Percentiles rank a stretch among this genome's conserved stretches.
phyloP scores from a whole-genome alignment of 2,113 vertebrate genomes.

The Lepisosteus oculatus region DNA sequence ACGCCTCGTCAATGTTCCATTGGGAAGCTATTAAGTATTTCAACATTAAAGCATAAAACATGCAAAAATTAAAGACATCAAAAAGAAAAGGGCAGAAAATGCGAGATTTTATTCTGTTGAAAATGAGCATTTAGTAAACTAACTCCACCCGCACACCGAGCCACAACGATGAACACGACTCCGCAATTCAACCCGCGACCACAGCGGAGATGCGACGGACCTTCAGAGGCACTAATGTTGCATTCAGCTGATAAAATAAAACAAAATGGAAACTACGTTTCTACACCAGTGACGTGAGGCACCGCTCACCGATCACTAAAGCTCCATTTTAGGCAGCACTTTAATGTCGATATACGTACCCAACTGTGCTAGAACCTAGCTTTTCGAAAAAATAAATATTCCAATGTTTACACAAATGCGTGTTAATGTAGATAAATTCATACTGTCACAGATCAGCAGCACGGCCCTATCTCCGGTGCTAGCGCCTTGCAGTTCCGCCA shows the following conservation, averaged over 20 bases:
- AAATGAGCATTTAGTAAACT: not conserved
- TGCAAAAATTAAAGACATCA: too few relatives aligned
- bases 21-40: too few relatives aligned
- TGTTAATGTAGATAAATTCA: too few relatives aligned
- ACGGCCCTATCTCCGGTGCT: too few relatives aligned
- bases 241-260: slow-evolving; percentile 16
- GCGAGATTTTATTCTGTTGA: too few relatives aligned
- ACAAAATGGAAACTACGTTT: slow-evolving; percentile 20
- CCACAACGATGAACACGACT: not conserved
- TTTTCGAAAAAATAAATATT: slow-evolving; percentile 17
- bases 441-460: too few relatives aligned
- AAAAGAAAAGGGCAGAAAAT: too few relatives aligned
- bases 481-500: slow-evolving; percentile 19
- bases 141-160: not conserved
- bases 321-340: slow-evolving; percentile 48
- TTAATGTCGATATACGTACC: slow-evolving; percentile 38
- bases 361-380: slow-evolving; percentile 29
- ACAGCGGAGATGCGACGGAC: not conserved
- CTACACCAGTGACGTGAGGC: slow-evolving; percentile 23
- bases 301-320: slow-evolving; percentile 8
- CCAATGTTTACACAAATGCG: not conserved
- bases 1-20: too few relatives aligned
- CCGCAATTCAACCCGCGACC: not conserved
- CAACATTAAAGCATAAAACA: too few relatives aligned
- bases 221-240: not conserved